Conservation (phyloP, 2,113 vertebrate genomes). For the Cettia cetti region DNA sequence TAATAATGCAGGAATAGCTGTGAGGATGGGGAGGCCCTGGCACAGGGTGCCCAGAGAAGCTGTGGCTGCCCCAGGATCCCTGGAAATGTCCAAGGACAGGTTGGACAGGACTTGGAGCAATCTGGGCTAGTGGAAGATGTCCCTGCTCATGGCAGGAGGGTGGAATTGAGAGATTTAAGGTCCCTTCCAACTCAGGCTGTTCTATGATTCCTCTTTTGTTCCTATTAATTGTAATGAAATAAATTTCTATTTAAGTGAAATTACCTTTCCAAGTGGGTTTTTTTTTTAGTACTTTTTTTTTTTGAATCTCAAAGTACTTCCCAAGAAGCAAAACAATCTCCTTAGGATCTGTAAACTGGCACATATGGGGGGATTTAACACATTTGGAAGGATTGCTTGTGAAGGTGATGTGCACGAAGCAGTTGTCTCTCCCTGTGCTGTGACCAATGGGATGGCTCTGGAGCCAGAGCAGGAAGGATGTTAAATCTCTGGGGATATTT, state of each 20-base stretch:
- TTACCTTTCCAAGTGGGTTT: background rate
- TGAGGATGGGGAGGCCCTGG: background rate
- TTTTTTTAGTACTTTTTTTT: background rate
- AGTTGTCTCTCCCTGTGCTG: background rate
- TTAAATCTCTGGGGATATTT: background rate
- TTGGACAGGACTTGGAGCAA: fast-evolving
- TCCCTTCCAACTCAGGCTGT: background rate
- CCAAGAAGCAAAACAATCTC: background rate
- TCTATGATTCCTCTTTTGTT: background rate
- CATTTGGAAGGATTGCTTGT: background rate
- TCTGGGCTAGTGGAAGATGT: fast-evolving
- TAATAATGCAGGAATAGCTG: background rate
- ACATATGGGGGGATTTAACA: background rate
- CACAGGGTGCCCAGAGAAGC: background rate
- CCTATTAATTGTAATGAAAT: background rate
- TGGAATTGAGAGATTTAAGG: background rate
- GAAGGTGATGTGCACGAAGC: background rate
- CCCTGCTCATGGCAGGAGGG: background rate
- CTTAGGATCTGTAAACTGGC: background rate
- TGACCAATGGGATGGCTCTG: background rate
- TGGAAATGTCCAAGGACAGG: background rate
- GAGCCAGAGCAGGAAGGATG: background rate
- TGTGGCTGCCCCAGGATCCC: background rate
- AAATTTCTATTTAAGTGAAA: background rate
- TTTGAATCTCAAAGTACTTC: background rate